Conservation (phyloP, 2,113 vertebrate genomes). For the Echinops telfairi region DNA sequence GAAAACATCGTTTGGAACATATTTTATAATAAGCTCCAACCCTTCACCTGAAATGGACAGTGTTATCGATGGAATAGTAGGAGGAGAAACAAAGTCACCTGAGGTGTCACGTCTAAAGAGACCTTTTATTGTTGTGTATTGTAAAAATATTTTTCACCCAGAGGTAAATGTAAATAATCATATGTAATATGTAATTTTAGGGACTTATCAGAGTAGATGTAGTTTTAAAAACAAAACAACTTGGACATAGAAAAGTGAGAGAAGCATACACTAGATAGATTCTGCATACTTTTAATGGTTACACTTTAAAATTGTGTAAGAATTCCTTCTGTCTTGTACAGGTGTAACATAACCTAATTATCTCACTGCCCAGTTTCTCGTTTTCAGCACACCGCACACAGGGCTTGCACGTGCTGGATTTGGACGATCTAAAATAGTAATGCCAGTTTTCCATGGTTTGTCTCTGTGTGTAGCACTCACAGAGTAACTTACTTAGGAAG, state of each 20-base stretch:
- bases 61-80: neutral
- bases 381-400: neutral
- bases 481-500: constrained; percentile 5
- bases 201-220: neutral
- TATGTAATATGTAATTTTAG: neutral
- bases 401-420: neutral
- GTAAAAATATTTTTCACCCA: neutral
- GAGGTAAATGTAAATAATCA: neutral
- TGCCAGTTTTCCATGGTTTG: neutral
- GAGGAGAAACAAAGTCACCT: neutral
- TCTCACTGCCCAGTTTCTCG: neutral
- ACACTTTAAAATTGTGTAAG: constrained; percentile 18
- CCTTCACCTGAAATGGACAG: neutral
- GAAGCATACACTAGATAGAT: neutral
- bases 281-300: constrained; percentile 23
- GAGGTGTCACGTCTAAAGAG: neutral
- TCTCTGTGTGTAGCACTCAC: neutral
- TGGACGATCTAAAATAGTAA: neutral
- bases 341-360: neutral
- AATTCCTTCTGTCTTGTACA: neutral
- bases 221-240: constrained; percentile 38
- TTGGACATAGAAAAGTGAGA: constrained; percentile 54
- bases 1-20: neutral
- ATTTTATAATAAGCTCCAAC: constrained; percentile 14
- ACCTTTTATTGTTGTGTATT: neutral